Percentiles rank a stretch among this genome's conserved stretches.
phyloP scores from a whole-genome alignment of 2,888 invertebrate species.

The Zaprionus obscuricornis region DNA sequence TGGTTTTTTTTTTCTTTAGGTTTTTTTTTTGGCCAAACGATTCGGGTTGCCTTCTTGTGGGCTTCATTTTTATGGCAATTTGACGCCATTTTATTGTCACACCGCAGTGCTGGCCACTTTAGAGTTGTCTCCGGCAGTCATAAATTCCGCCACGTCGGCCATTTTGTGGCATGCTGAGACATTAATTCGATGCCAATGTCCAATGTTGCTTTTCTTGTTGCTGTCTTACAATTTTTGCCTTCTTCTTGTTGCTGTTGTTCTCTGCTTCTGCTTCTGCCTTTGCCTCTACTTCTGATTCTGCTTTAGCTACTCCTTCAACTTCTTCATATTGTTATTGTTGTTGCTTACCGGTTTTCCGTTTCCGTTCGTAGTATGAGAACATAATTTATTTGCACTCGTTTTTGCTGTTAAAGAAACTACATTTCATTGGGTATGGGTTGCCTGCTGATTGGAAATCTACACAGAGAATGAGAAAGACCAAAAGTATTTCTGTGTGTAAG shows the following conservation, averaged over 20 bases:
- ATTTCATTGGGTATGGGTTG: constrained; percentile 33
- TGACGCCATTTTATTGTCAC: constrained; percentile 78
- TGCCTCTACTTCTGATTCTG: no score
- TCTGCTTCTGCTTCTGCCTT: no score
- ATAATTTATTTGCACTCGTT: constrained; percentile 69
- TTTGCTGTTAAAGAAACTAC: constrained; percentile 64
- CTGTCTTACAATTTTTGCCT: neutral
- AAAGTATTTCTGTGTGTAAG: no score
- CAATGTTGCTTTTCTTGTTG: constrained; percentile 24
- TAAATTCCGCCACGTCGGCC: constrained; percentile 73
- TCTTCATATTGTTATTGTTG: constrained; percentile 4
- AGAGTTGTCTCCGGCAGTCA: constrained; percentile 73
- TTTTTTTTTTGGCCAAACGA: no score
- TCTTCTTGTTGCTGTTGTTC: constrained; percentile 1
- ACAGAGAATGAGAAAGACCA: no score
- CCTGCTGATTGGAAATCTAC: constrained; percentile 69
- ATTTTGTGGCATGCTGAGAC: constrained; percentile 76
- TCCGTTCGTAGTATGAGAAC: constrained; percentile 24
- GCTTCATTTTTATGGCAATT: constrained; percentile 72
- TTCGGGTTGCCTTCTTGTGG: constrained; percentile 38
- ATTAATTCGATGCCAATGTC: constrained; percentile 71
- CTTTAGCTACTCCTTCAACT: no score
- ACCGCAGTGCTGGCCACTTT: constrained; percentile 71
- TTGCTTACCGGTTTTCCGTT: constrained; percentile 45
- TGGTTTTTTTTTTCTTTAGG: no score